Conservation (phyloP, 2,888 invertebrate genomes). For the Cerceris rybyensis region DNA sequence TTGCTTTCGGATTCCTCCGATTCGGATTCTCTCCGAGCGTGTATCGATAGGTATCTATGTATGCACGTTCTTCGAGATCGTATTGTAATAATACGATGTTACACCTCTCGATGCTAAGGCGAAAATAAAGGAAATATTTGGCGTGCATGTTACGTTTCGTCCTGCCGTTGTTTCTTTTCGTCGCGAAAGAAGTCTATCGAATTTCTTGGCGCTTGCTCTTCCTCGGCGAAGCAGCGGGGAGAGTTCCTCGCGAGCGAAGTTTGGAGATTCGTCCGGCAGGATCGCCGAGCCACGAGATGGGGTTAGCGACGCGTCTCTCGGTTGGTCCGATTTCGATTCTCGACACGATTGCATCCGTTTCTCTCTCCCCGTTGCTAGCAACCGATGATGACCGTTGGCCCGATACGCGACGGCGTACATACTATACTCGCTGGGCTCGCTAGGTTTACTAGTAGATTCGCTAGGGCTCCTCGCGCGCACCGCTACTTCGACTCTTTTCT, state of each 20-base stretch:
- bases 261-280: too few relatives aligned
- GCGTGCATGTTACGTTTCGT: conserved; percentile 53
- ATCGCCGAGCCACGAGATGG: conserved; percentile 32
- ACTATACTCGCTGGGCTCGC: neutral
- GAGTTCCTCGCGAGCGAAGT: too few relatives aligned
- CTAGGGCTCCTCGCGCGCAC: conserved; percentile 59
- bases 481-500: conserved; percentile 53
- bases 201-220: too few relatives aligned
- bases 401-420: conserved; percentile 55
- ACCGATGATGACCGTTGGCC: conserved; percentile 24
- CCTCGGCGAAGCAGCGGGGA: neutral
- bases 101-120: conserved; percentile 54
- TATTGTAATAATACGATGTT: conserved; percentile 47
- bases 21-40: conserved; percentile 3
- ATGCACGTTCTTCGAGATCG: conserved; percentile 27
- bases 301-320: too few relatives aligned
- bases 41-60: conserved; percentile 10
- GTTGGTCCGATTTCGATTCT: too few relatives aligned
- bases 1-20: conserved; percentile 27
- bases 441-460: conserved; percentile 44
- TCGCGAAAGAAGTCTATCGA: neutral
- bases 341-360: too few relatives aligned
- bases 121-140: conserved; percentile 57
- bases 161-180: conserved; percentile 23
- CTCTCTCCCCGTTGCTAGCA: too few relatives aligned